Percentiles rank a stretch among this genome's conserved stretches.
These are phyloP conservation scores for Argentina silus DNA, from an alignment of 2,797 vertebrate genomes.

Conservation along the genomic window DNA sequence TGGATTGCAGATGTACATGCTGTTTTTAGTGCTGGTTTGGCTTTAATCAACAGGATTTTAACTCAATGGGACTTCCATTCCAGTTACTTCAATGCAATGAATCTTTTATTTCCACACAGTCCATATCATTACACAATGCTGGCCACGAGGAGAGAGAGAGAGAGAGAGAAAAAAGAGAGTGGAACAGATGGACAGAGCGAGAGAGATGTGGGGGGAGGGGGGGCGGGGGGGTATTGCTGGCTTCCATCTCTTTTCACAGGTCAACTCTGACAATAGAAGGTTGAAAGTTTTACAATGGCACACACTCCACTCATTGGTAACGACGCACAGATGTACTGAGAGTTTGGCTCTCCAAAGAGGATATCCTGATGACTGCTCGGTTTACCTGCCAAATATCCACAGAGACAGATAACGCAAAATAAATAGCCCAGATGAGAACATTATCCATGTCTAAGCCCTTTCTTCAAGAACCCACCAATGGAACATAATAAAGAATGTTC, in stretches of 20 bases:
- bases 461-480: constrained; percentile 4
- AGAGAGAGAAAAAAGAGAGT: background rate
- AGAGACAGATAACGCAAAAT: constrained; percentile 26
- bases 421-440: constrained; percentile 11
- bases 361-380: constrained; percentile 42
- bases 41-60: background rate
- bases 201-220: background rate
- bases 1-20: background rate
- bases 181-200: background rate
- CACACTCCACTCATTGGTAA: constrained; percentile 18
- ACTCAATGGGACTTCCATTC: background rate
- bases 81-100: background rate
- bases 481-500: constrained; percentile 9
- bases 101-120: constrained; percentile 10
- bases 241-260: constrained; percentile 13
- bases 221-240: background rate
- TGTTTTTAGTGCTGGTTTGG: background rate
- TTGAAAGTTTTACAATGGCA: constrained; percentile 16
- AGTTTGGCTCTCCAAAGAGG: constrained; percentile 34
- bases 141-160: background rate
- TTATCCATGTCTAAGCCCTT: constrained; percentile 1
- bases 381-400: constrained; percentile 26
- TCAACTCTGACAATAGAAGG: constrained; percentile 12
- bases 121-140: background rate
- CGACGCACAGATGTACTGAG: constrained; percentile 53